Base-by-base conservation (phyloP, 2,113 vertebrate species). In the Bostrychus sinensis region DNA sequence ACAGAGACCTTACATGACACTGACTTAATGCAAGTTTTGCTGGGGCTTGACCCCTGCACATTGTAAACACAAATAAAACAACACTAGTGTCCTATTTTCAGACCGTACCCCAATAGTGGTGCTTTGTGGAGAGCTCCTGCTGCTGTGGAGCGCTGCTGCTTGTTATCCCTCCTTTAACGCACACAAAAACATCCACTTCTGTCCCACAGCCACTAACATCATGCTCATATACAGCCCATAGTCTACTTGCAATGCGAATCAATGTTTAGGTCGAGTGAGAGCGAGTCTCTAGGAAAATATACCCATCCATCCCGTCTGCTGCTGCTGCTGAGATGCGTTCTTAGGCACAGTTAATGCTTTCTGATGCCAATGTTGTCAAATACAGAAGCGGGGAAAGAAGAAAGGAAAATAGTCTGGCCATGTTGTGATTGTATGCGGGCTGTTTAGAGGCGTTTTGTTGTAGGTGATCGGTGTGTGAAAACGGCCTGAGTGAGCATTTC, bases 91-190 rank as follows among this genome's bases (percentile, higher is more conserved):
- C 30, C 30, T 32, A 32, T 32, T 32, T 32, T 7, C 30, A 7
- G 30, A 7, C 30, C 5, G 30, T 32, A 8, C 30, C 30, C 30
- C 30, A 32, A 8, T 8, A 56, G 36, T 45, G 72, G 54, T 81
- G 62, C 84, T 80, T 78, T 55, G 72, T 0, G 66, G n/a, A n/a
- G 58, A 77, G 75, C 75, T 81, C 70, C 68, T 6, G 37, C 62
- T 22, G 65, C 19, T 25, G 30, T 46, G 2, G 11, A 26, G 14
- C n/a, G n/a, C n/a, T 28, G 55, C 37, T 46, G 19, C 70, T 56
- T 19, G 16, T 45, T 36, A 36, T 53, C 48, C 9, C 22, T 45
- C n/a, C 48, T 51, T 9, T 46, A 56, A 65, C 26, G 59, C 26
- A 42, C 20, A 4, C 19, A 45, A 45, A 20, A 2, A 23, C 20